Evolutionary conservation across 2,113 vertebrate genomes (phyloP).

Genomic region (Onychorhynchus coronatus): DNA sequence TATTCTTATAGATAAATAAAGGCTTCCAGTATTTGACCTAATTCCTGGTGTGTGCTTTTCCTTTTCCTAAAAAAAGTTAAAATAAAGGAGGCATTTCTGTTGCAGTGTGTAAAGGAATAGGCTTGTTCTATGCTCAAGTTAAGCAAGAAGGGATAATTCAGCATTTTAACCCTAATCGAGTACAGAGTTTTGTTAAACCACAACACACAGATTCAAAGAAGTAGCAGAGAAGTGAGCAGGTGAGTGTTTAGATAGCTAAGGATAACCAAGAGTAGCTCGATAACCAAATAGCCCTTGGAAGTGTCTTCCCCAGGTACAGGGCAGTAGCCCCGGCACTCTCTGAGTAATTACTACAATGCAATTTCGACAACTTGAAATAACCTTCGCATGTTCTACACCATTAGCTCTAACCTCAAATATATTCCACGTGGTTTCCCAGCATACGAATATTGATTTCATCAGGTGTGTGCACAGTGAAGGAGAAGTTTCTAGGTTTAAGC

Average conservation of each 20-base stretch:
- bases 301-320: background rate
- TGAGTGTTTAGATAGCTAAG: background rate
- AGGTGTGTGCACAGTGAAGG: background rate
- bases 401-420: background rate
- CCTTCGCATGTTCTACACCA: background rate
- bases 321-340: background rate
- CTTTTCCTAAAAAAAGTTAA: background rate
- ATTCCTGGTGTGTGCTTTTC: background rate
- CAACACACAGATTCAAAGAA: background rate
- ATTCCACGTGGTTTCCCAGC: background rate
- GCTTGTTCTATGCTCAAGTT: background rate
- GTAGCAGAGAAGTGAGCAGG: background rate
- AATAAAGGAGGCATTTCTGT: background rate
- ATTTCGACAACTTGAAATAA: background rate
- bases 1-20: constrained; percentile 11
- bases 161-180: background rate
- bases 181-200: background rate
- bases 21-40: background rate
- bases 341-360: background rate
- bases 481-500: background rate
- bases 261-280: background rate
- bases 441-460: background rate
- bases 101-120: background rate
- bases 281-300: background rate
- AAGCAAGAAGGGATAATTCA: background rate